Base-by-base conservation (phyloP, 1,140 invertebrate species). In the Bombus picipes region DNA sequence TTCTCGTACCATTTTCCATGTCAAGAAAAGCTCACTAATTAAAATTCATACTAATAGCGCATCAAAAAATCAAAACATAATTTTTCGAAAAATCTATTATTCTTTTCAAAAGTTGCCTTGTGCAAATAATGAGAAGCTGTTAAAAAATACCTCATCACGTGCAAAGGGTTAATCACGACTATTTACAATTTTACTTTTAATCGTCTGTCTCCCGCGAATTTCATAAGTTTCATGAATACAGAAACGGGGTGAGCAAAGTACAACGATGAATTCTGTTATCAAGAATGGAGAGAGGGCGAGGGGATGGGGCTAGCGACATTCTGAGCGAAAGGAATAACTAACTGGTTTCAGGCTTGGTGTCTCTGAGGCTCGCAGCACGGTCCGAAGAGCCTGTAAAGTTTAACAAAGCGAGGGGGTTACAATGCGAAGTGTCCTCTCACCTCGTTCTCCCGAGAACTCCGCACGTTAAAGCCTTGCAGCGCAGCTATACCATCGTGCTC, bases 341-440 rank as follows among this genome's bases (percentile, higher is more conserved):
- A 62, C 62, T 82, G 41, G 32, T 89, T 89, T 70, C 88, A 89
- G 88, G 73, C 78, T 34, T 62, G 62, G 47, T 70, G 37, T 81
- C 62, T 65, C 65, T 53, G 53, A 22, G 39, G 75, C 41, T 83
- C 37, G 59, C 43, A 53, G 53, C 25, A 57, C 47, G n/a, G 73
- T 65, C 15, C 25, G 22, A 53, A 66, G 62, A 70, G 32, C 18
- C 37, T 70, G 80, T 82, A 37, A 87, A 89, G 39, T 80, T 80
- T 85, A 71, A 83, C 59, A 77, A 88, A 88, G 70, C 62, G 53
- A 41, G 39, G n/a, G 74, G 76, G 57, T 68, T 32, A 85, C 76
- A 85, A 89, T 83, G 80, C 68, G 68, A 87, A 83, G 66, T 71
- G 68, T 85, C 83, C 78, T 73, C 66, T 89, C 76, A 66, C 81